A percentile compares a stretch with the other conserved stretches of the same genome.
Conservation (phyloP, 2,888 invertebrate genomes). For the Limenitis camilla region DNA sequence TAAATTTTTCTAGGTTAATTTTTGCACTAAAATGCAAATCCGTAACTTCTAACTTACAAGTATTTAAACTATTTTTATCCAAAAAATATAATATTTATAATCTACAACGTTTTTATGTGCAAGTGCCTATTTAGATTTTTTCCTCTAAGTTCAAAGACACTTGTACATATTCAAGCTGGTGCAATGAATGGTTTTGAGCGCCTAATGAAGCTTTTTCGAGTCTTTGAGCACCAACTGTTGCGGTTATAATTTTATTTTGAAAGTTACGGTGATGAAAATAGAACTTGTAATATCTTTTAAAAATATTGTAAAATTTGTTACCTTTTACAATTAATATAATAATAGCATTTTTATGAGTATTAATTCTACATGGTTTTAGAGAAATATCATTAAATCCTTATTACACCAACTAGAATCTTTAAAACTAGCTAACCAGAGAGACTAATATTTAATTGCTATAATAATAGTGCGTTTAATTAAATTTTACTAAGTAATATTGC, state of each 20-base stretch:
- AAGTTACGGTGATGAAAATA: too few relatives aligned
- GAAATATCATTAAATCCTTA: too few relatives aligned
- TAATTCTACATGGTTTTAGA: too few relatives aligned
- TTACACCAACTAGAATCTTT: neutral
- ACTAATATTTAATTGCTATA: too few relatives aligned
- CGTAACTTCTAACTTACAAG: neutral
- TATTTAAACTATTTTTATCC: neutral
- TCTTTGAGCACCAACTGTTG: constrained; percentile 4
- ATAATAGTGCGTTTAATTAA: too few relatives aligned
- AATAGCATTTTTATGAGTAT: too few relatives aligned
- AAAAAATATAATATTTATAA: neutral
- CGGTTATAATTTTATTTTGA: neutral
- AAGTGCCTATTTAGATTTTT: constrained; percentile 1
- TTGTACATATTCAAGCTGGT: constrained; percentile 7
- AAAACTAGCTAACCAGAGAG: neutral
- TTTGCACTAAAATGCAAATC: neutral
- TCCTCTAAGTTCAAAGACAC: constrained; percentile 9
- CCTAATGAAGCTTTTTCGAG: constrained; percentile 9
- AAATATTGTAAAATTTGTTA: too few relatives aligned
- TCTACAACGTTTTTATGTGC: neutral
- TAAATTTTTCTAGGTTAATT: constrained; percentile 7
- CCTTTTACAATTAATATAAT: too few relatives aligned
- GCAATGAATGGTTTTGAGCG: constrained; percentile 11
- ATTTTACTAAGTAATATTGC: too few relatives aligned
- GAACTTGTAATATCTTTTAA: too few relatives aligned